These are phyloP conservation scores for Hemithea aestivaria DNA, from an alignment of 2,888 invertebrate species.

Conservation along the genomic window DNA sequence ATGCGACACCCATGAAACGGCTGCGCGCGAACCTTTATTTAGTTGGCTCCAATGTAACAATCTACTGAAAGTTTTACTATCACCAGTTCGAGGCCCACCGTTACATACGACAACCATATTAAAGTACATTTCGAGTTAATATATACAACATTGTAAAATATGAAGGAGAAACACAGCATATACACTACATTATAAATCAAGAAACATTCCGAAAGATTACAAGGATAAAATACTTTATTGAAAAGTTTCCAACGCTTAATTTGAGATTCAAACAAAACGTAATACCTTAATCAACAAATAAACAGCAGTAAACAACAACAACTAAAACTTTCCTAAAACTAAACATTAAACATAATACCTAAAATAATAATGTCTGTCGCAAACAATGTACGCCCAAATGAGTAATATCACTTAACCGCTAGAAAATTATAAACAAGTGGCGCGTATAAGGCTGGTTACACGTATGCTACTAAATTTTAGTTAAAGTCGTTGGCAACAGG, in stretches of 20 bases:
- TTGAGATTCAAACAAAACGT: neutral
- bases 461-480: slow-evolving; percentile 73
- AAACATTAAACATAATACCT: slow-evolving; percentile 12
- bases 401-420: slow-evolving; percentile 61
- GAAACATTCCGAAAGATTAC: no score
- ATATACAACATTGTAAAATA: no score
- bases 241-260: no score
- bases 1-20: slow-evolving; percentile 63
- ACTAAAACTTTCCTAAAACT: slow-evolving; percentile 7
- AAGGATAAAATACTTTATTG: no score
- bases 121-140: no score
- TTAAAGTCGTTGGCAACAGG: slow-evolving; percentile 74
- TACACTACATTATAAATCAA: no score
- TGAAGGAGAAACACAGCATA: no score
- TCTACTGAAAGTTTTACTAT: slow-evolving; percentile 70
- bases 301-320: no score
- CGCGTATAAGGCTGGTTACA: slow-evolving; percentile 58
- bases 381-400: slow-evolving; percentile 39
- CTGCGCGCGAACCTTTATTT: slow-evolving; percentile 63
- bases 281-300: no score
- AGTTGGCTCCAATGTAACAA: slow-evolving; percentile 67
- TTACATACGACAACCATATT: slow-evolving; percentile 56
- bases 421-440: slow-evolving; percentile 68
- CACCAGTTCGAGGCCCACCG: slow-evolving; percentile 48
- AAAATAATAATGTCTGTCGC: slow-evolving; percentile 34